phyloP scores from a whole-genome alignment of 2,797 vertebrate genomes.

The Anomalospiza imberbis region DNA sequence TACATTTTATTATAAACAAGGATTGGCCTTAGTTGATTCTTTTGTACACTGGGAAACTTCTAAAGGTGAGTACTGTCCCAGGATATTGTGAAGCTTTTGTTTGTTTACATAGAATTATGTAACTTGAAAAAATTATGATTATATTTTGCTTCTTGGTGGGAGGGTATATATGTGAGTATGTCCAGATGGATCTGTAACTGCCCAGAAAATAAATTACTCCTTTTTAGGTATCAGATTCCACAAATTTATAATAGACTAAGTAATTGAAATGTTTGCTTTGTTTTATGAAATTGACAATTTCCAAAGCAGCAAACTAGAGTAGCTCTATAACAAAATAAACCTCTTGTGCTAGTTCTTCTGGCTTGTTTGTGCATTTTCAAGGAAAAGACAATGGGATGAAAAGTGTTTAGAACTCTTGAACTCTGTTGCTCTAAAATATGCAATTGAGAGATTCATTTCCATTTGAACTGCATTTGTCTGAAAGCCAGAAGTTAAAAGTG shows the following conservation, averaged over 20 bases:
- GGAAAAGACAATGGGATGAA: background rate
- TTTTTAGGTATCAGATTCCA: background rate
- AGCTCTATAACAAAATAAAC: background rate
- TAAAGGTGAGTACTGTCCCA: slow-evolving; percentile 79
- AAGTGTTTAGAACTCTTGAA: background rate
- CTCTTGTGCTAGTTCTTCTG: background rate
- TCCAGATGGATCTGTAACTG: background rate
- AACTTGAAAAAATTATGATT: background rate
- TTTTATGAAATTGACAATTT: background rate
- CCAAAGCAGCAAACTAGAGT: background rate
- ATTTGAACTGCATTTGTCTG: background rate
- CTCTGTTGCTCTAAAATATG: background rate
- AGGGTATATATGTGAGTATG: background rate
- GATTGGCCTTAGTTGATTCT: slow-evolving; percentile 92
- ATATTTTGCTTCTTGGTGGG: background rate
- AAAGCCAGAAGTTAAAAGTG: background rate
- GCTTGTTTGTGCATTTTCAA: background rate
- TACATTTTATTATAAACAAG: slow-evolving; percentile 90
- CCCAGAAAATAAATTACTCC: background rate
- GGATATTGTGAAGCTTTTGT: background rate
- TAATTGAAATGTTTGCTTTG: background rate
- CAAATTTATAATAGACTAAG: background rate
- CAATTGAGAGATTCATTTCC: background rate
- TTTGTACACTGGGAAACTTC: slow-evolving; percentile 92
- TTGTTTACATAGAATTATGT: background rate